Percentiles rank a stretch among this genome's conserved stretches.
phyloP scores from a whole-genome alignment of 2,797 vertebrate genomes.

The Rhinoraja longicauda region DNA sequence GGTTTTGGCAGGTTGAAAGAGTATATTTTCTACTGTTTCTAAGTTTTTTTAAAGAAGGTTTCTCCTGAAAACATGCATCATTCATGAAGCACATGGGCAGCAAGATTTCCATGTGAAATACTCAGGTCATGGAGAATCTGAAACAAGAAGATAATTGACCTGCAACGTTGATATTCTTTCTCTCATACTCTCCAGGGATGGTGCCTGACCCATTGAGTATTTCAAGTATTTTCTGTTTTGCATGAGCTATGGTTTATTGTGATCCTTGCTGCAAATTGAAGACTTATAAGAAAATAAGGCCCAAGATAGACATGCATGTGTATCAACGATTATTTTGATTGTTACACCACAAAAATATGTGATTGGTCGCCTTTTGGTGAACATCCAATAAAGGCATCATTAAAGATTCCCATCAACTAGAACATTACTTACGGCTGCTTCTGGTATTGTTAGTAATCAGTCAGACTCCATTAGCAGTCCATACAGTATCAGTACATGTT shows the following conservation, averaged over 20 bases:
- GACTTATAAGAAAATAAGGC: background rate
- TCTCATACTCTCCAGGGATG: too few relatives aligned
- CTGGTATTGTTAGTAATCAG: background rate
- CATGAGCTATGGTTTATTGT: background rate
- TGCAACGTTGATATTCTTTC: too few relatives aligned
- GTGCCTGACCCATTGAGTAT: too few relatives aligned
- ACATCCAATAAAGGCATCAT: background rate
- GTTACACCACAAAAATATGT: background rate
- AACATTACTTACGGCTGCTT: background rate
- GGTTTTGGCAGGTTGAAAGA: background rate
- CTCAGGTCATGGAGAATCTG: too few relatives aligned
- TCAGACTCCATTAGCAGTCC: background rate
- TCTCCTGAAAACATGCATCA: background rate
- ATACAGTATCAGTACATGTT: background rate
- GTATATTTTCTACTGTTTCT: background rate
- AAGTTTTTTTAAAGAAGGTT: background rate
- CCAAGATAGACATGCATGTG: background rate
- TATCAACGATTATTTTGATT: background rate
- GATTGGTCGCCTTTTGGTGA: background rate
- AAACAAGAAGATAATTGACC: too few relatives aligned
- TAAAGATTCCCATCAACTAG: background rate
- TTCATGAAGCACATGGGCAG: background rate
- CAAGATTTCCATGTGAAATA: background rate
- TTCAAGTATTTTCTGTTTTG: too few relatives aligned
- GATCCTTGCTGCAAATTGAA: background rate